Conservation (phyloP, 2,797 vertebrate genomes). For the Mormyrops boulengeri region DNA sequence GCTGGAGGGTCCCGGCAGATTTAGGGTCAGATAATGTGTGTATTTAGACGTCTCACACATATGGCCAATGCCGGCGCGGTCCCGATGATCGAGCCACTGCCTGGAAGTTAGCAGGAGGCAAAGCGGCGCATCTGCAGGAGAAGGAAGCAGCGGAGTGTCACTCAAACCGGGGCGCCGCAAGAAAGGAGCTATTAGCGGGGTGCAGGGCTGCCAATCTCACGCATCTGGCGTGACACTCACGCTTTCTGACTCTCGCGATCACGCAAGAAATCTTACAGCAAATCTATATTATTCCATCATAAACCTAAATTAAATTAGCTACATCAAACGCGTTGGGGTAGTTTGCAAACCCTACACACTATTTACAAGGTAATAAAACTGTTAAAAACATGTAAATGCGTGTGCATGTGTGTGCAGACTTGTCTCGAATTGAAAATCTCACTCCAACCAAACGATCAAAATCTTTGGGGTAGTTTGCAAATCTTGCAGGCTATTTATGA, state of each 20-base stretch:
- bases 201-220: background rate
- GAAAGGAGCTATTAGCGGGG: background rate
- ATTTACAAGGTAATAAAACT: too few relatives aligned
- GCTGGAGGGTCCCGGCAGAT: constrained; percentile 35
- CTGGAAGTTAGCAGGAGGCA: background rate
- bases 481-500: too few relatives aligned
- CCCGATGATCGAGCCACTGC: background rate
- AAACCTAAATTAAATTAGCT: background rate
- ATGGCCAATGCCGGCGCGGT: constrained; percentile 25
- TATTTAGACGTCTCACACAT: constrained; percentile 40
- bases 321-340: background rate
- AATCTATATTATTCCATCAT: background rate
- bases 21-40: constrained; percentile 46
- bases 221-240: too few relatives aligned
- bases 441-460: too few relatives aligned
- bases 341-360: too few relatives aligned
- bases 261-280: background rate
- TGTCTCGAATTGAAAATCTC: too few relatives aligned
- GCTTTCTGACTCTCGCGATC: too few relatives aligned
- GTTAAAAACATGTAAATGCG: too few relatives aligned
- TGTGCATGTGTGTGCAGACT: too few relatives aligned
- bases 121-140: background rate
- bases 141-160: background rate
- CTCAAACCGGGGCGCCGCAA: background rate
- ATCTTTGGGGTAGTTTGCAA: too few relatives aligned